Conservation (phyloP, 1,140 invertebrate genomes). For the Stegodyphus dumicola region DNA sequence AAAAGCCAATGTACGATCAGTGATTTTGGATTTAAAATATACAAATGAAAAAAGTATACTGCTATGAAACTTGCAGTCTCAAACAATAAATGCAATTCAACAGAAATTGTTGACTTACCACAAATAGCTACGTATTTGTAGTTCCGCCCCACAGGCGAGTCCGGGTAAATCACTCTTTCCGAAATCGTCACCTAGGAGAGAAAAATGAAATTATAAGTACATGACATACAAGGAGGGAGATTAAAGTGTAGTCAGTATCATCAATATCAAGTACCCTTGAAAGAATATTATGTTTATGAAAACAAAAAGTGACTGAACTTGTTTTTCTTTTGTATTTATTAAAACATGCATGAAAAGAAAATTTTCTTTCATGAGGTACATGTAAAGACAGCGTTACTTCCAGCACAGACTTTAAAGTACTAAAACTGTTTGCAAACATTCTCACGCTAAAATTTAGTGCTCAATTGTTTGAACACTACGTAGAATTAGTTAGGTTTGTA, state of each 20-base stretch:
- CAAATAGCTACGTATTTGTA: conserved; percentile 46
- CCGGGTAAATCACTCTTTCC: conserved; percentile 1
- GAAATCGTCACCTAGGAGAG: conserved; percentile 40
- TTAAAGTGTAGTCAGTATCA: neutral
- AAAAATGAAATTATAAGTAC: neutral
- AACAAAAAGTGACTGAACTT: neutral
- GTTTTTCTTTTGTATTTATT: too few species aligned
- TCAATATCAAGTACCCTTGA: neutral
- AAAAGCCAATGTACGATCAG: neutral
- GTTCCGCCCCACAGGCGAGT: conserved; percentile 45
- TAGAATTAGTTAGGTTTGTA: too few species aligned
- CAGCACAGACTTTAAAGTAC: too few species aligned
- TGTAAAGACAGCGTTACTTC: too few species aligned
- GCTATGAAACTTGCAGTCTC: neutral
- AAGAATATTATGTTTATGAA: neutral
- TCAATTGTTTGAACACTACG: too few species aligned
- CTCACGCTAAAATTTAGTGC: too few species aligned
- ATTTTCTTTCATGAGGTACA: neutral
- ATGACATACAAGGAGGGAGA: neutral
- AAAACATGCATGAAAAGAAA: too few species aligned
- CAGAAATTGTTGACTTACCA: conserved; percentile 7
- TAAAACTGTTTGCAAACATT: too few species aligned
- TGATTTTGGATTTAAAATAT: too few species aligned
- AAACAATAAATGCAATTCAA: neutral
- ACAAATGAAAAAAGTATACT: too few species aligned